Evolutionary conservation across 2,888 invertebrate species (phyloP), one percentile per base, ranked within the genome.

Genomic region (Osedax fenrisi): DNA sequence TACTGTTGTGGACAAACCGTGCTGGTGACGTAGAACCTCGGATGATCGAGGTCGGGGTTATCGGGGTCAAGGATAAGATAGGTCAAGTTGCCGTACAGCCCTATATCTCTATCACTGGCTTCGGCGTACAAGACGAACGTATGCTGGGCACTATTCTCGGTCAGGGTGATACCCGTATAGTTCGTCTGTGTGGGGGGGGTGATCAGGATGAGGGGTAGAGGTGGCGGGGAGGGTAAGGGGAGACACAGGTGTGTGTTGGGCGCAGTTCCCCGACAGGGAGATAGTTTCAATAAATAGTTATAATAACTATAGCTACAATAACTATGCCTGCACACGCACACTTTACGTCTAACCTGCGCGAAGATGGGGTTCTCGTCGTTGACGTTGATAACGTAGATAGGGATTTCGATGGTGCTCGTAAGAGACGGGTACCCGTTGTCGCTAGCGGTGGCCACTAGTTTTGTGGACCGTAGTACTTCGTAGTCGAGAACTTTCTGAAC

Each of bases 301-400:
- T n/a, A n/a, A n/a, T n/a, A n/a, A n/a, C n/a, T n/a, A n/a, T n/a
- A n/a, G n/a, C n/a, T n/a, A n/a, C n/a, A n/a, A n/a, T n/a, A n/a
- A n/a, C n/a, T n/a, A n/a, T n/a, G n/a, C n/a, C n/a, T n/a, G n/a
- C n/a, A n/a, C n/a, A n/a, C n/a, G n/a, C n/a, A n/a, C n/a, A n/a
- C n/a, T n/a, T n/a, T n/a, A n/a, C n/a, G n/a, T n/a, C n/a, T n/a
- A 41, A 81, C 82, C 80, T 78, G 17, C 3, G 41, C 56, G 83
- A 94, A 94, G 69, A 87, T 86, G 0, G 94, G 94, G 81, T 90
- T 89, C 81, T 92, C 91, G 80, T 94, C 94, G 80, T 95, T 94
- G 0, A 91, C 88, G 82, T 94, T 94, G 27, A 89, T 86, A 1
- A 95, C 87, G 69, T 89, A 88, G 0, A 94, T 91, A 3, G 87